phyloP scores from a whole-genome alignment of 2,888 invertebrate species.

The Galeopsomyia nigrocyanea region DNA sequence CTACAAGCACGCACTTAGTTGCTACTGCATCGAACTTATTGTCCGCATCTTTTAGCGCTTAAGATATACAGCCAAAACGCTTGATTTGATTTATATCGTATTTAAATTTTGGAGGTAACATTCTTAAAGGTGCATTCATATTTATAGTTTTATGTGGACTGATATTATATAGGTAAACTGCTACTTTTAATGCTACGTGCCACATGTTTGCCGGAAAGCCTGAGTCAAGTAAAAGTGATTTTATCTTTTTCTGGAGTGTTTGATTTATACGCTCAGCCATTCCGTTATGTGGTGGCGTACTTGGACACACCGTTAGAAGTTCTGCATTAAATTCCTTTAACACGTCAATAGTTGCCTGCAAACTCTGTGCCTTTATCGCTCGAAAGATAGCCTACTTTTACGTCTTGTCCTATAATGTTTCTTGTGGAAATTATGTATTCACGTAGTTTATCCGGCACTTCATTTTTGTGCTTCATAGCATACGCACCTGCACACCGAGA shows the following conservation, averaged over 20 bases:
- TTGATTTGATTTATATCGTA: too few species aligned
- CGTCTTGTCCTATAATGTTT: too few species aligned
- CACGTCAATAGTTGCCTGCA: constrained; percentile 21
- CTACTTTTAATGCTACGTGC: constrained; percentile 48
- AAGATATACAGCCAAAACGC: too few species aligned
- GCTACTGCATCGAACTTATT: background rate
- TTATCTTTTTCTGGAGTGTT: constrained; percentile 43
- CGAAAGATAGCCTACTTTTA: too few species aligned
- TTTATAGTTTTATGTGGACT: constrained; percentile 46
- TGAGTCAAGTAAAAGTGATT: constrained; percentile 41
- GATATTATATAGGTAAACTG: constrained; percentile 50
- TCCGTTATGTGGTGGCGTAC: constrained; percentile 41
- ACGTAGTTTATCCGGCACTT: too few species aligned
- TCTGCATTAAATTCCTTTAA: constrained; percentile 30
- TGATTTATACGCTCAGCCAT: constrained; percentile 45
- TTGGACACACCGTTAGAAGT: constrained; percentile 9
- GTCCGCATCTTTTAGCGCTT: too few species aligned
- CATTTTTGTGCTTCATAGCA: too few species aligned
- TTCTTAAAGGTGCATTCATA: constrained; percentile 35
- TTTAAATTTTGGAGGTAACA: constrained; percentile 30
- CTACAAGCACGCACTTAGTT: background rate
- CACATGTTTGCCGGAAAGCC: constrained; percentile 46
- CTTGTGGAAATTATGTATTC: too few species aligned
- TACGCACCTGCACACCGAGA: too few species aligned
- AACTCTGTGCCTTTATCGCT: background rate